Evolutionary conservation across 2,888 invertebrate genomes (phyloP), one percentile per base, ranked within the genome.

Genomic region (Thecocarcelia acutangulata): DNA sequence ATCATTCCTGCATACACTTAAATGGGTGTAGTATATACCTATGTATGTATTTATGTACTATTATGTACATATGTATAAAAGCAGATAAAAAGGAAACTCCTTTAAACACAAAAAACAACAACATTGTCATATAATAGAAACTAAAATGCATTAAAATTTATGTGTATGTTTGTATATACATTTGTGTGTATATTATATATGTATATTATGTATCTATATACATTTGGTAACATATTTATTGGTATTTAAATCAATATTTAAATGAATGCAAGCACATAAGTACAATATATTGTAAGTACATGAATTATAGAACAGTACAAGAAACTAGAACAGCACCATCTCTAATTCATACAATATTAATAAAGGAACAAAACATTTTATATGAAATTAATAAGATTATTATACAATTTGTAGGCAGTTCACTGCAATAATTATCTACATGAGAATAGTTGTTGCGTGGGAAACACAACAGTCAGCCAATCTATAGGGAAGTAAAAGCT

Each of bases 61-160:
- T n/a, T n/a, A 33, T 33, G 33, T 33, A 54, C 11, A 54, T 42
- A 3, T 19, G 48, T 58, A 37, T 33, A 15, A 8, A 54, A 15
- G 37, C 44, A 56, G 17, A 44, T 48, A 66, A 58, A 68, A 33
- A 42, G 66, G 75, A 59, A 75, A 75, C 59, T 75, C 66, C 75
- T 75, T 68, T 42, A 48, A 48, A 48, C 11, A 21, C 15, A n/a
- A n/a, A n/a, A n/a, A n/a, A 52, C 2, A 58, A 50, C 19, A 40
- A 8, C 4, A 48, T 50, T 42, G 5, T 17, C n/a, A 21, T 42
- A 50, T 24, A 61, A 12, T 11, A 42, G 50, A 42, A 21, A 59
- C 15, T 17, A 33, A 6, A 33, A 33, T 33, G 33, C 33, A 33
- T 33, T 33, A 33, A 13, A 13, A 40, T 37, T 21, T 40, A 9